Evolutionary conservation across 1,140 invertebrate genomes (phyloP).

Genomic region (Phenacoccus solenopsis): DNA sequence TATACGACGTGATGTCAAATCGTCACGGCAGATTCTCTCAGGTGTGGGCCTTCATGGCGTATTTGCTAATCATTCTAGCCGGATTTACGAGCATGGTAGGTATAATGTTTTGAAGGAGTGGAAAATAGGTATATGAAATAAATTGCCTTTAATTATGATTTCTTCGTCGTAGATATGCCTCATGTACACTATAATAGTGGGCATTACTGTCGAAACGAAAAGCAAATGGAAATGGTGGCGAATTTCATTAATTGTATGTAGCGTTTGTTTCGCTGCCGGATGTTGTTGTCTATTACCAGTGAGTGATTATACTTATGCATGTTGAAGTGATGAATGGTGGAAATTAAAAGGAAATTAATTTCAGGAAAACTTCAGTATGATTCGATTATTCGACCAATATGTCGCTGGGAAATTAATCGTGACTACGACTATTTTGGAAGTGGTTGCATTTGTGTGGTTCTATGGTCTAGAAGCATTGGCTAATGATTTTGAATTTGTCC

Average conservation of each 20-base stretch:
- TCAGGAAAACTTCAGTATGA: slow-evolving; percentile 29
- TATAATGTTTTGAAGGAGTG: not conserved
- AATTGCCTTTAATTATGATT: slow-evolving; percentile 15
- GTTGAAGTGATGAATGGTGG: not conserved
- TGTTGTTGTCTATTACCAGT: slow-evolving; percentile 30
- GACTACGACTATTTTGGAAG: slow-evolving; percentile 35
- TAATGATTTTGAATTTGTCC: slow-evolving; percentile 41
- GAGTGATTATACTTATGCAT: slow-evolving; percentile 22
- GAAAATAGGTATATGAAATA: not conserved
- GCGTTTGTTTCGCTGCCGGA: slow-evolving; percentile 33
- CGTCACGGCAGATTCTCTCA: slow-evolving; percentile 29
- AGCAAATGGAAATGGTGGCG: slow-evolving; percentile 35
- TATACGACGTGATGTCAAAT: slow-evolving; percentile 35
- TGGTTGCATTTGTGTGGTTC: slow-evolving; percentile 37
- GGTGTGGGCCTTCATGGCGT: slow-evolving; percentile 35
- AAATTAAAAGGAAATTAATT: not conserved
- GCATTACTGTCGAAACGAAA: slow-evolving; percentile 34
- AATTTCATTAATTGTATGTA: slow-evolving; percentile 28
- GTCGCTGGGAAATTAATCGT: slow-evolving; percentile 38
- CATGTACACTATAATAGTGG: slow-evolving; percentile 36
- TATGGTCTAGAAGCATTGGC: slow-evolving; percentile 38
- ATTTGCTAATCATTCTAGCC: slow-evolving; percentile 34
- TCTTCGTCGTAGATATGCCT: slow-evolving; percentile 35
- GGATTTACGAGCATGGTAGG: slow-evolving; percentile 40
- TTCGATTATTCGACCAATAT: slow-evolving; percentile 38